Base-by-base conservation (phyloP, 2,797 vertebrate genomes). In the Sebastes iracundus region DNA sequence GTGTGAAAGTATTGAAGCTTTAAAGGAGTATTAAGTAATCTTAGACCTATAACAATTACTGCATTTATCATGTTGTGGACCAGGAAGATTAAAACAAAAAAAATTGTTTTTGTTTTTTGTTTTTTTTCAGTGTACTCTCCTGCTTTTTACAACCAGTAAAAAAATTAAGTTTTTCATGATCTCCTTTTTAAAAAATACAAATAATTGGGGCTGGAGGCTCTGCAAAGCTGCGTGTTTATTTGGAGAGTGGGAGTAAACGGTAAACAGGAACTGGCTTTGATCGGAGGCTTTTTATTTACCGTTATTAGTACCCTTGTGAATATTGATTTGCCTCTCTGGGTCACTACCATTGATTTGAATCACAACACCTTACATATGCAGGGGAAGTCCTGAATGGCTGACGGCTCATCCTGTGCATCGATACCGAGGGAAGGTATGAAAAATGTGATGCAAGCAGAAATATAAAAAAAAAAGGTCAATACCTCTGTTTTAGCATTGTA, bases 291-390 rank as follows among this genome's bases (percentile, higher is more conserved):
- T 67, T 72, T 64, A 58, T 67, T 56, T 60, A 42, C 20, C 0
- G 2, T 64, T 61, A 72, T 77, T 22, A 60, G 33, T 13, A n/a
- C 59, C 71, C 32, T 6, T 60, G 63, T 38, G 60, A 60, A 16
- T 30, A 78, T 83, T n/a, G 68, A 80, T 85, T 38, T 55, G 42
- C 25, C 71, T 61, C 25, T 78, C 20, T 4, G 22, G 28, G 14
- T 83, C 75, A 70, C 23, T 38, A 42, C 1, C 46, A 59, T 23
- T 12, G n/a, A 81, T 80, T n/a, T 79, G 6, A 68, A 80, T 60
- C 27, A 68, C 16, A 62, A 16, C 61, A 61, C 18, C 53, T 27
- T 52, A 52, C 20, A n/a, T 20, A 23, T 46, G 27, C 65, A 66
- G 25, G n/a, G 12, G 7, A 62, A 55, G 35, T 75, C 62, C 33